A percentile compares a stretch with the other conserved stretches of the same genome.
phyloP scores from a whole-genome alignment of 2,113 vertebrate genomes.

The Dissostichus mawsoni region DNA sequence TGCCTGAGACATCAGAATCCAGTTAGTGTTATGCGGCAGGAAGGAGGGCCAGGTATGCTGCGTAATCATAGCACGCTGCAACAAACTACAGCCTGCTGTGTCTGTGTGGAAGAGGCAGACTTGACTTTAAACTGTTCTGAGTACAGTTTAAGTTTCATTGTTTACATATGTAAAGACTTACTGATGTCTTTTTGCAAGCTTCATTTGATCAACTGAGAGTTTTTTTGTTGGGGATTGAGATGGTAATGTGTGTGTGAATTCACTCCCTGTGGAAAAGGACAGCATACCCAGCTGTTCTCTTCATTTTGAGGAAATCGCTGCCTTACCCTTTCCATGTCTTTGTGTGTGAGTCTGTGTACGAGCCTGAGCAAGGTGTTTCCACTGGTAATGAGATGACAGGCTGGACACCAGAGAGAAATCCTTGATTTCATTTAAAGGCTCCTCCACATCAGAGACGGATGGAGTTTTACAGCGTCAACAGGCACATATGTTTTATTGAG shows the following conservation, averaged over 20 bases:
- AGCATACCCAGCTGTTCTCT: constrained; percentile 32
- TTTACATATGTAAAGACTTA: no score
- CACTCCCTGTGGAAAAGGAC: neutral
- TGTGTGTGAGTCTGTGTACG: neutral
- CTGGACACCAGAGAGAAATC: constrained; percentile 2
- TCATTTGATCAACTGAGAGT: neutral
- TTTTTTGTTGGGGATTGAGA: no score
- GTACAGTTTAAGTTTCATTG: neutral
- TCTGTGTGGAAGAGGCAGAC: neutral
- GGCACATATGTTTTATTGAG: neutral
- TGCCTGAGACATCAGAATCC: neutral
- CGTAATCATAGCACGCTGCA: constrained; percentile 45
- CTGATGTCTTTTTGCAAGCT: neutral
- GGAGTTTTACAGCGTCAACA: constrained; percentile 9
- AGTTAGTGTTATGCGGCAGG: constrained; percentile 1
- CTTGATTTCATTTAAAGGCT: constrained; percentile 60
- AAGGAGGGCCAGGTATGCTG: constrained; percentile 42
- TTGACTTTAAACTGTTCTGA: neutral
- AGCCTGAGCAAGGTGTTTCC: constrained; percentile 1
- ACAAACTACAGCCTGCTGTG: constrained; percentile 10
- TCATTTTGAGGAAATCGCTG: constrained; percentile 42
- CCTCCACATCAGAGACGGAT: constrained; percentile 36
- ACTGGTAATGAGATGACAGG: constrained; percentile 45
- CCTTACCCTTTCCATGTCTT: neutral
- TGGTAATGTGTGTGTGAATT: neutral